These are phyloP conservation scores for Saccopteryx bilineata DNA, from an alignment of 2,113 vertebrate genomes.

Conservation along the genomic window DNA sequence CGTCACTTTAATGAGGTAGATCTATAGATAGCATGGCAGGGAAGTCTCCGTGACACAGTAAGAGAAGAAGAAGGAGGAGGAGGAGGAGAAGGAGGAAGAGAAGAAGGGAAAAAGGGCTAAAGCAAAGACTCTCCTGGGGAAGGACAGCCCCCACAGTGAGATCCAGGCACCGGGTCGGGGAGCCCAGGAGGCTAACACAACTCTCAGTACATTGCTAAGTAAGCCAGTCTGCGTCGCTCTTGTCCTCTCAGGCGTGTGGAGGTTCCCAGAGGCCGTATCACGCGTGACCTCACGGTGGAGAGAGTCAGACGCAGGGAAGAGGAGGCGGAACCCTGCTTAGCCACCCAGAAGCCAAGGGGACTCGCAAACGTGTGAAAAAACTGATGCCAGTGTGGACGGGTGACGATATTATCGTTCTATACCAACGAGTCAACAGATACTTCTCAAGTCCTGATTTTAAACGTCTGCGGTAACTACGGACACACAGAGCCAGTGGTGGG, in stretches of 20 bases:
- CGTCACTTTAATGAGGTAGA: conserved; percentile 51
- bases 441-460: neutral
- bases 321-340: no score
- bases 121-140: neutral
- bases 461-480: neutral
- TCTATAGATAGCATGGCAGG: neutral
- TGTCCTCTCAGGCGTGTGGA: no score
- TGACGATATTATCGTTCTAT: neutral
- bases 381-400: neutral
- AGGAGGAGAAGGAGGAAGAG: no score
- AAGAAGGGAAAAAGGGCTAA: neutral
- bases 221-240: neutral
- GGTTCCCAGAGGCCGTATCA: neutral
- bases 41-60: neutral
- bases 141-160: neutral
- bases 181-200: neutral
- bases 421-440: neutral
- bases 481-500: neutral
- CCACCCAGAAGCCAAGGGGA: neutral
- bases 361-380: neutral
- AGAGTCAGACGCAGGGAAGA: neutral
- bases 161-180: no score
- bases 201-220: neutral
- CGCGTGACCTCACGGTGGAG: neutral
- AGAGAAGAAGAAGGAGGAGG: neutral